Conservation (phyloP, 2,888 invertebrate genomes). For the Polymixis lichenea region DNA sequence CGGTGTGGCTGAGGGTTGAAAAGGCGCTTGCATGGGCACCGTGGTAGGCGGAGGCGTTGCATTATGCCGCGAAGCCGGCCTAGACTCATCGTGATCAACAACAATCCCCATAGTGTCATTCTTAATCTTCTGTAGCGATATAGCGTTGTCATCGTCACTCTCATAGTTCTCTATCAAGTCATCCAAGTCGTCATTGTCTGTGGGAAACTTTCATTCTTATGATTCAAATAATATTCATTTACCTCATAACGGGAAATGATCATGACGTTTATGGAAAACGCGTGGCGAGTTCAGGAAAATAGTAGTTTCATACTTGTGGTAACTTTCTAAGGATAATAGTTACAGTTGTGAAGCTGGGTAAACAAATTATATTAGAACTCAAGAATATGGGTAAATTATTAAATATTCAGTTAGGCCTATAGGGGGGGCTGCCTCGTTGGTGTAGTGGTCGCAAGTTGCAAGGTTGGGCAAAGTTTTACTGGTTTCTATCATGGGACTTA, state of each 20-base stretch:
- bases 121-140: constrained; percentile 94
- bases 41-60: constrained; percentile 78
- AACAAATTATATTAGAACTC: background rate
- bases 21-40: constrained; percentile 94
- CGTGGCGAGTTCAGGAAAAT: constrained; percentile 17
- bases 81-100: constrained; percentile 72
- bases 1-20: constrained; percentile 98
- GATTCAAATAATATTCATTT: constrained; percentile 16
- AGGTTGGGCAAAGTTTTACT: no score
- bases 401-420: background rate
- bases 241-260: constrained; percentile 22
- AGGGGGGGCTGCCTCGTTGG: no score
- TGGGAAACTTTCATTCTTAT: constrained; percentile 39
- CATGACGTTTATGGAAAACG: constrained; percentile 25
- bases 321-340: constrained; percentile 11
- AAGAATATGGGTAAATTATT: background rate
- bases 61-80: constrained; percentile 75
- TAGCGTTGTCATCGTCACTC: constrained; percentile 93
- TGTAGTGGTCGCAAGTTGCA: no score
- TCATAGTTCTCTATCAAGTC: constrained; percentile 87
- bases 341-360: background rate
- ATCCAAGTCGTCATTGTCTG: constrained; percentile 83
- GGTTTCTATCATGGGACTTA: no score
- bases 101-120: constrained; percentile 82
- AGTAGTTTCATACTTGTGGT: background rate